These are phyloP conservation scores for Portevinia maculata DNA, from an alignment of 2,888 invertebrate genomes.

Conservation along the genomic window DNA sequence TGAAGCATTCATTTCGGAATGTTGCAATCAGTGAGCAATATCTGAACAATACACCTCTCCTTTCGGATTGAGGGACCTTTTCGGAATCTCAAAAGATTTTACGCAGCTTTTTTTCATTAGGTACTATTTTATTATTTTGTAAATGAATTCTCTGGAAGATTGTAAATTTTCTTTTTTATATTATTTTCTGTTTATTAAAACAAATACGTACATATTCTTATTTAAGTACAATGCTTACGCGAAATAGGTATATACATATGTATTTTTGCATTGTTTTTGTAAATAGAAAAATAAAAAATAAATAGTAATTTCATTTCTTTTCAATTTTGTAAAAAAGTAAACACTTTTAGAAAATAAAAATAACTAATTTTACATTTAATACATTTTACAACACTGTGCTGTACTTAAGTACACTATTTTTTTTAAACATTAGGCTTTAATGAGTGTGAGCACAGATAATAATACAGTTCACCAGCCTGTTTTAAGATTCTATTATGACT, in stretches of 20 bases:
- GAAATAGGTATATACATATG: constrained; percentile 51
- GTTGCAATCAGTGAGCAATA: too few relatives aligned
- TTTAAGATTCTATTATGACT: too few relatives aligned
- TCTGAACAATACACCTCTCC: too few relatives aligned
- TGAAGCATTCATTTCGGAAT: too few relatives aligned
- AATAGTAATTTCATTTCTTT: constrained; percentile 9
- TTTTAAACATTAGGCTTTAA: neutral
- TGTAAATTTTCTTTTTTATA: neutral
- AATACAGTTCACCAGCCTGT: too few relatives aligned
- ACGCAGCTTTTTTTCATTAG: neutral
- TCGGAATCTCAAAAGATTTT: too few relatives aligned
- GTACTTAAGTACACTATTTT: constrained; percentile 28
- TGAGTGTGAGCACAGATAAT: too few relatives aligned
- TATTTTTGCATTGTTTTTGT: constrained; percentile 32
- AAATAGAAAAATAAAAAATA: constrained; percentile 13
- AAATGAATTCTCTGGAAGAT: constrained; percentile 22
- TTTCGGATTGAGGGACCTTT: too few relatives aligned
- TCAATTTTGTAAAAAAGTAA: constrained; percentile 29
- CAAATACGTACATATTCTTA: constrained; percentile 22
- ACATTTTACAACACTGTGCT: constrained; percentile 48
- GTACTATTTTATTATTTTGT: neutral
- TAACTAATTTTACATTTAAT: constrained; percentile 37
- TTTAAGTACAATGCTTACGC: constrained; percentile 45
- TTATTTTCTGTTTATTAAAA: constrained; percentile 7
- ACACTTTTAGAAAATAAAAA: constrained; percentile 14